A percentile compares a stretch with the other conserved stretches of the same genome.
Evolutionary conservation across 2,888 invertebrate species (phyloP).

Genomic region (Penaeus monodon): DNA sequence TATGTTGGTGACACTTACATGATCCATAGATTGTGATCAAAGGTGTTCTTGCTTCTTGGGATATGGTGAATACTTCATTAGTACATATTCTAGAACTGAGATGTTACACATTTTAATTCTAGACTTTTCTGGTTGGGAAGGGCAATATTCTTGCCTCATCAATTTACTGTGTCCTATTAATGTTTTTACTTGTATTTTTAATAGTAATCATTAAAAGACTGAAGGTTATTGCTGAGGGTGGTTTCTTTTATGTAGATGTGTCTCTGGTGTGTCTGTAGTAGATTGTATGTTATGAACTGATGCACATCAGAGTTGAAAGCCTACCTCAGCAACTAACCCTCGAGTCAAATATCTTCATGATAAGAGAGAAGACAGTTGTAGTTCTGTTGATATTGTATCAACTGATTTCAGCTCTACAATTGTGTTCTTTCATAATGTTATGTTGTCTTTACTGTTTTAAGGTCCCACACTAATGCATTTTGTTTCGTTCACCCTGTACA

Average conservation of each 20-base stretch:
- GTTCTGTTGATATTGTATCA: background rate
- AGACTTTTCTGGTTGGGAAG: background rate
- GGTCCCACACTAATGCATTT: slow-evolving; percentile 66
- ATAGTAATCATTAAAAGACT: slow-evolving; percentile 6
- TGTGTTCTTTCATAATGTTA: slow-evolving; percentile 46
- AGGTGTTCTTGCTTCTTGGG: too few species aligned
- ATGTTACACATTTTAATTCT: background rate
- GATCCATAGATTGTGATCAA: too few species aligned
- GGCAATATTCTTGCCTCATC: slow-evolving; percentile 12
- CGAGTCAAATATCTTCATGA: slow-evolving; percentile 17
- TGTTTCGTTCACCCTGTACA: slow-evolving; percentile 70
- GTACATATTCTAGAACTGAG: too few species aligned
- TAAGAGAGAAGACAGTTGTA: slow-evolving; percentile 30
- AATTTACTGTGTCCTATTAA: background rate
- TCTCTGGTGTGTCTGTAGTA: too few species aligned
- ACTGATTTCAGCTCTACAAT: slow-evolving; percentile 25
- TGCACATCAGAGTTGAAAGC: too few species aligned
- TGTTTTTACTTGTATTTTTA: background rate
- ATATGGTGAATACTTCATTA: too few species aligned
- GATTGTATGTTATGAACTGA: too few species aligned
- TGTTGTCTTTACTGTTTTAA: slow-evolving; percentile 40
- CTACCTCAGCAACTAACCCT: slow-evolving; percentile 15
- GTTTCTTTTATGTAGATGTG: too few species aligned
- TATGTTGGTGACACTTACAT: too few species aligned
- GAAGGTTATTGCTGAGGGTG: slow-evolving; percentile 26